A percentile compares a stretch with the other conserved stretches of the same genome.
Conservation (phyloP, 2,888 invertebrate genomes). For the Endotricha flammealis region DNA sequence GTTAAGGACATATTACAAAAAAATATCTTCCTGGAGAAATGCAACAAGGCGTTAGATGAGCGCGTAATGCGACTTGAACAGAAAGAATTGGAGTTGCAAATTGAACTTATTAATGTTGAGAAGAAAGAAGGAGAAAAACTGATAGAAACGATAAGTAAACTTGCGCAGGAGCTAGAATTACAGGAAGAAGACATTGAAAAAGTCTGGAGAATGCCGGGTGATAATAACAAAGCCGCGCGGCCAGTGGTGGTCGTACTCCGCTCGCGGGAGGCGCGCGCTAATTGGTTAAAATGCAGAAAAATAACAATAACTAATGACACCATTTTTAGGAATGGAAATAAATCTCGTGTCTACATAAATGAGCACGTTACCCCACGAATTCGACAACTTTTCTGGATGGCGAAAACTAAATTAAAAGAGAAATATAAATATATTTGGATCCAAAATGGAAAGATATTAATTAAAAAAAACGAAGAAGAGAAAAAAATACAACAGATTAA, state of each 20-base stretch:
- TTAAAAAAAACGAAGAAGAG: no score
- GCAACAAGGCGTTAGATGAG: no score
- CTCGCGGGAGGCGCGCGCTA: neutral
- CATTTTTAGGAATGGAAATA: slow-evolving; percentile 4
- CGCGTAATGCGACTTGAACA: no score
- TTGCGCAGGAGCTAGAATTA: slow-evolving; percentile 3
- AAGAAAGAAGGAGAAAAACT: slow-evolving; percentile 3
- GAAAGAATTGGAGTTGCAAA: no score
- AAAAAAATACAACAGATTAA: no score
- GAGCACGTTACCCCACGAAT: no score
- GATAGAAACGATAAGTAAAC: neutral
- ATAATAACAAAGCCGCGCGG: neutral
- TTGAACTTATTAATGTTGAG: slow-evolving; percentile 1
- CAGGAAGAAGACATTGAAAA: slow-evolving; percentile 6
- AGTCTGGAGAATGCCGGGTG: slow-evolving; percentile 7
- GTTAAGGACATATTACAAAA: no score
- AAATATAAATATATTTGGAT: no score
- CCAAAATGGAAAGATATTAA: no score
- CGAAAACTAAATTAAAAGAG: no score
- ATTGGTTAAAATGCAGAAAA: slow-evolving; percentile 8
- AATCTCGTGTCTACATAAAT: slow-evolving; percentile 4
- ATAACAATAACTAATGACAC: slow-evolving; percentile 3
- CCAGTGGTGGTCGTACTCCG: slow-evolving; percentile 5
- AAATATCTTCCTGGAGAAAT: no score
- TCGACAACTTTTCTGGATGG: no score